Conservation (phyloP, 2,113 vertebrate genomes). For the Pygoscelis antarcticus region DNA sequence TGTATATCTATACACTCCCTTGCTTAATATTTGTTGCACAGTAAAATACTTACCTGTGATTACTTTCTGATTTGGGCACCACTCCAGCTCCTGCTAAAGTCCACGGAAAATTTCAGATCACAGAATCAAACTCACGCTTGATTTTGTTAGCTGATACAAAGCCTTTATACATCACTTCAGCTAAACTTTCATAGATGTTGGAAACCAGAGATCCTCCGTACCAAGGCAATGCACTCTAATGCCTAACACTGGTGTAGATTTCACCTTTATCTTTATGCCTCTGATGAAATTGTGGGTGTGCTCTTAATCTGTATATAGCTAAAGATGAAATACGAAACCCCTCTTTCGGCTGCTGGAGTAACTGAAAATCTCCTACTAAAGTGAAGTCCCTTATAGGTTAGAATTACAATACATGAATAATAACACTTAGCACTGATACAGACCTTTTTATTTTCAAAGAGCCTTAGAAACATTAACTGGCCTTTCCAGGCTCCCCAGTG, state of each 20-base stretch:
- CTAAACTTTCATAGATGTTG: not conserved
- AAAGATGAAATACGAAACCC: not conserved
- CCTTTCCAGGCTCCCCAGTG: constrained; percentile 26
- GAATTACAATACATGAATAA: constrained; percentile 27
- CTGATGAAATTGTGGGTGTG: not conserved
- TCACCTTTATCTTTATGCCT: not conserved
- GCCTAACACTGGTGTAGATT: not conserved
- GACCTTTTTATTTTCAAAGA: constrained; percentile 17
- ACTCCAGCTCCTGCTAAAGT: not conserved
- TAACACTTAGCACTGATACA: not conserved
- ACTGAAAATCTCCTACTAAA: not conserved
- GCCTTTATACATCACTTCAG: not conserved
- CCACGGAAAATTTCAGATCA: not conserved
- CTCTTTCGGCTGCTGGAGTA: not conserved
- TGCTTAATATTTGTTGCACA: not conserved
- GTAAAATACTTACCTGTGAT: not conserved
- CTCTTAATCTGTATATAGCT: not conserved
- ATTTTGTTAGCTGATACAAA: not conserved
- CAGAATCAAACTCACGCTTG: not conserved
- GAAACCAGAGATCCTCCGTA: not conserved
- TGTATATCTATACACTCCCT: not conserved
- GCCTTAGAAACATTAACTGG: not conserved
- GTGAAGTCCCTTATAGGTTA: not conserved
- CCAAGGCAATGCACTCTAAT: not conserved
- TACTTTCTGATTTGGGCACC: not conserved